A percentile compares a stretch with the other conserved stretches of the same genome.
Conservation (phyloP, 1,140 invertebrate genomes). For the Himalopsyche phryganea region DNA sequence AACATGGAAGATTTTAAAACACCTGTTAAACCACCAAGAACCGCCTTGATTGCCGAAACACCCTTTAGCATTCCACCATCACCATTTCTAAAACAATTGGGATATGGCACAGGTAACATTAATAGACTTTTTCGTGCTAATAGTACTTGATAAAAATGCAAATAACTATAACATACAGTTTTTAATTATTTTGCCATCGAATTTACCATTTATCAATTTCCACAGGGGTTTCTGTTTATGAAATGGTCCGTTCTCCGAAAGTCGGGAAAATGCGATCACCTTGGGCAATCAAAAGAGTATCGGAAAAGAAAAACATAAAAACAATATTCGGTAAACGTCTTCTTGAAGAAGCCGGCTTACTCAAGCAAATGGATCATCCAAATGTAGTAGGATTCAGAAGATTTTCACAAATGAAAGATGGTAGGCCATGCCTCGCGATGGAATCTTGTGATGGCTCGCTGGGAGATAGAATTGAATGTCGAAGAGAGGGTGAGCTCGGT, state of each 20-base stretch:
- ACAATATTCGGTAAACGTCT: conserved; percentile 55
- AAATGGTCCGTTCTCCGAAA: conserved; percentile 66
- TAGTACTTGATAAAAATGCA: too few species aligned
- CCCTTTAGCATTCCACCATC: conserved; percentile 55
- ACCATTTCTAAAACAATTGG: conserved; percentile 64
- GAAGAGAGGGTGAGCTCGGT: conserved; percentile 54
- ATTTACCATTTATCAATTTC: conserved; percentile 25
- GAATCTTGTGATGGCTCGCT: conserved; percentile 65
- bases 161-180: too few species aligned
- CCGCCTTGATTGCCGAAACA: conserved; percentile 23
- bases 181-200: background rate
- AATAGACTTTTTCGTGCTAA: background rate
- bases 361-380: conserved; percentile 70
- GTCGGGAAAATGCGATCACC: conserved; percentile 65
- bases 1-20: conserved; percentile 45
- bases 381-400: conserved; percentile 81
- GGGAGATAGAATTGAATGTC: conserved; percentile 69
- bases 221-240: conserved; percentile 72
- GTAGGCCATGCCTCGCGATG: conserved; percentile 66
- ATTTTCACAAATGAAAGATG: conserved; percentile 58
- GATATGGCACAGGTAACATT: conserved; percentile 68
- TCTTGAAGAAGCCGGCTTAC: conserved; percentile 65
- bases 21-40: conserved; percentile 39
- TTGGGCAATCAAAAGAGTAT: conserved; percentile 74
- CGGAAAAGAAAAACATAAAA: conserved; percentile 40